A percentile compares a stretch with the other conserved stretches of the same genome.
These are phyloP conservation scores for Drepana falcataria DNA, from an alignment of 2,888 invertebrate species.

Conservation along the genomic window DNA sequence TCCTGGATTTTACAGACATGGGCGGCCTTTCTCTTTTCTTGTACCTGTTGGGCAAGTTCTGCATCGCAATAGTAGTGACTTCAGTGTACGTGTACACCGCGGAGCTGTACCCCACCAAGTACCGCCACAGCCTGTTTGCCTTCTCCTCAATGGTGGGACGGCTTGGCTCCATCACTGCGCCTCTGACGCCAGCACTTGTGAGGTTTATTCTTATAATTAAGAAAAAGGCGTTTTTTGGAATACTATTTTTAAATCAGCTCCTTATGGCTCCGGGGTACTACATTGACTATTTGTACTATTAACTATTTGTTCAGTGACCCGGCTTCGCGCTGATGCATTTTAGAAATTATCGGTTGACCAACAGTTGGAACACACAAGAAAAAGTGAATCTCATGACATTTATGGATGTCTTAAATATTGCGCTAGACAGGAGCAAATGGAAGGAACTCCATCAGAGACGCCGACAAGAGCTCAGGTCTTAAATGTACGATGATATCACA, in stretches of 20 bases:
- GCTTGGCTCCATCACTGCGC: slow-evolving; percentile 80
- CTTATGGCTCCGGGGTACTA: not conserved
- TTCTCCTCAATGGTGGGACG: slow-evolving; percentile 82
- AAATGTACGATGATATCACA: too few relatives aligned
- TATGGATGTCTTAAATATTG: too few relatives aligned
- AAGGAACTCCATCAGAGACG: too few relatives aligned
- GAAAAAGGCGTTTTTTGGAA: too few relatives aligned
- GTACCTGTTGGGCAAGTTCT: slow-evolving; percentile 76
- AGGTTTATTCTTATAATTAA: slow-evolving; percentile 9
- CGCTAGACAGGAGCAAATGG: too few relatives aligned
- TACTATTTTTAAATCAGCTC: slow-evolving; percentile 2
- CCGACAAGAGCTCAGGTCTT: too few relatives aligned
- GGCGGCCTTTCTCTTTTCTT: slow-evolving; percentile 34
- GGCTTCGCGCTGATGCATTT: too few relatives aligned
- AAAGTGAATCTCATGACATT: too few relatives aligned
- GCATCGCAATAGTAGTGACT: slow-evolving; percentile 77
- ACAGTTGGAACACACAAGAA: too few relatives aligned
- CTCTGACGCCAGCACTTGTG: slow-evolving; percentile 79
- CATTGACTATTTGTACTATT: not conserved
- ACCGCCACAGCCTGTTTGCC: slow-evolving; percentile 78
- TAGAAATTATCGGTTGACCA: too few relatives aligned
- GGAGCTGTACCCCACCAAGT: slow-evolving; percentile 81
- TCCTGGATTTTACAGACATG: not conserved
- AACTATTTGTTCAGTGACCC: too few relatives aligned
- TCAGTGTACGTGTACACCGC: slow-evolving; percentile 79